A percentile compares a stretch with the other conserved stretches of the same genome.
Conservation (phyloP, 2,113 vertebrate species). For the Merops nubicus region DNA sequence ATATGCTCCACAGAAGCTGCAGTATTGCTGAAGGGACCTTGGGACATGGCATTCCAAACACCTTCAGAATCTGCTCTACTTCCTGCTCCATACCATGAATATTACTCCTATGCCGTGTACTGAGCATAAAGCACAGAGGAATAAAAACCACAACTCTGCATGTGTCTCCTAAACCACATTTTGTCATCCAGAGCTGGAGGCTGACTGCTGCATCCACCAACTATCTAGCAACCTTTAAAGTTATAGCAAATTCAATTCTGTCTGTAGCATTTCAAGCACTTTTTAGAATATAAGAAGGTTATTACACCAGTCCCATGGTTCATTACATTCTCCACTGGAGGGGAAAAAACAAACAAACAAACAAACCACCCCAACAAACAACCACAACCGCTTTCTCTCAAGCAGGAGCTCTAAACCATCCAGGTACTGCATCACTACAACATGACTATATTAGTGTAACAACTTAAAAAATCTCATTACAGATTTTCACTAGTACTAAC, state of each 20-base stretch:
- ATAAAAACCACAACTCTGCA: not conserved
- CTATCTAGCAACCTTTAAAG: not conserved
- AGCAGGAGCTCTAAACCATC: not conserved
- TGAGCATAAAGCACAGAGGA: not conserved
- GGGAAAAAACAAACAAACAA: too few species aligned
- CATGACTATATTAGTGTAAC: not conserved
- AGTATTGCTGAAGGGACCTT: not conserved
- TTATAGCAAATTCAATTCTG: not conserved
- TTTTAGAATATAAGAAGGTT: not conserved
- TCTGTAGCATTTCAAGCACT: not conserved
- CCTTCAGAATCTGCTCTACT: not conserved
- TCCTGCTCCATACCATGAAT: not conserved
- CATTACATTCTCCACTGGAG: not conserved
- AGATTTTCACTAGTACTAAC: not conserved
- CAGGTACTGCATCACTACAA: not conserved
- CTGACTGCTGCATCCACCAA: not conserved
- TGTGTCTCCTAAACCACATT: not conserved
- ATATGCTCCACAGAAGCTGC: not conserved
- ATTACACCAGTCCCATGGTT: not conserved
- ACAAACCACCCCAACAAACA: too few species aligned
- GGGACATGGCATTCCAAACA: not conserved
- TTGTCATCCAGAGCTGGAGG: not conserved
- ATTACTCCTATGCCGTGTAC: not conserved
- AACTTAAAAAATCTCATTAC: not conserved
- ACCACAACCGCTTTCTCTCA: not conserved